Conservation (phyloP, 92 coral and sea anemone genomes). For the Zoanthus sociatus region DNA sequence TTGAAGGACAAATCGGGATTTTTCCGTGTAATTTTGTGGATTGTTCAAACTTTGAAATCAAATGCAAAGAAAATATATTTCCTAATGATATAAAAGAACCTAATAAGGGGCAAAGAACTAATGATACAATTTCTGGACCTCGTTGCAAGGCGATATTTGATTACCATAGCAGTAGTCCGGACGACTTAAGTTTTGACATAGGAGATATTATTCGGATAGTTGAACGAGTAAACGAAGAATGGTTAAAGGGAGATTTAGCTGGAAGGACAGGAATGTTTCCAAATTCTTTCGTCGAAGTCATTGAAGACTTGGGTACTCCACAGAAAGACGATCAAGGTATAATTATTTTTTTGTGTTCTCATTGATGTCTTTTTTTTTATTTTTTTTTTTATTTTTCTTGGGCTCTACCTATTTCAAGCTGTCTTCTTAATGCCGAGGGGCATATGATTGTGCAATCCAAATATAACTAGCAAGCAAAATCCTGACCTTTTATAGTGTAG, state of each 20-base stretch:
- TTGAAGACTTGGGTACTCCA: slow-evolving; percentile 56
- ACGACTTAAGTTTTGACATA: slow-evolving; percentile 73
- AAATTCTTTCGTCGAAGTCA: slow-evolving; percentile 79
- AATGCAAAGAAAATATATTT: background rate
- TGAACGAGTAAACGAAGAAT: slow-evolving; percentile 81
- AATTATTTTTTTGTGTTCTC: background rate
- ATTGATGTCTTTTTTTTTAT: background rate
- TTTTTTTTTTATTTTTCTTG: too few species aligned
- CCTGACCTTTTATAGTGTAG: too few species aligned
- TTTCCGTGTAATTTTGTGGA: slow-evolving; percentile 65
- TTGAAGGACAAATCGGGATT: slow-evolving; percentile 58
- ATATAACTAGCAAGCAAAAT: too few species aligned
- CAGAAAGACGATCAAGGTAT: slow-evolving; percentile 18
- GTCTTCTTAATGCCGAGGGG: too few species aligned
- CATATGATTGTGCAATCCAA: too few species aligned
- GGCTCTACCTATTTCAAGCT: too few species aligned
- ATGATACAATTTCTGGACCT: slow-evolving; percentile 17
- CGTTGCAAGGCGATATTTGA: slow-evolving; percentile 82
- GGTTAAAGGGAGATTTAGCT: slow-evolving; percentile 84
- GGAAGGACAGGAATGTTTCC: slow-evolving; percentile 90
- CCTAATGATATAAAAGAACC: background rate
- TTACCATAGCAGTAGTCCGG: slow-evolving; percentile 70
- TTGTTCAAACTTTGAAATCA: background rate
- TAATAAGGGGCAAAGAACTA: background rate
- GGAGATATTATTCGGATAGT: slow-evolving; percentile 76